Conservation (phyloP, 2,888 invertebrate genomes). For the Conops quadrifasciatus region DNA sequence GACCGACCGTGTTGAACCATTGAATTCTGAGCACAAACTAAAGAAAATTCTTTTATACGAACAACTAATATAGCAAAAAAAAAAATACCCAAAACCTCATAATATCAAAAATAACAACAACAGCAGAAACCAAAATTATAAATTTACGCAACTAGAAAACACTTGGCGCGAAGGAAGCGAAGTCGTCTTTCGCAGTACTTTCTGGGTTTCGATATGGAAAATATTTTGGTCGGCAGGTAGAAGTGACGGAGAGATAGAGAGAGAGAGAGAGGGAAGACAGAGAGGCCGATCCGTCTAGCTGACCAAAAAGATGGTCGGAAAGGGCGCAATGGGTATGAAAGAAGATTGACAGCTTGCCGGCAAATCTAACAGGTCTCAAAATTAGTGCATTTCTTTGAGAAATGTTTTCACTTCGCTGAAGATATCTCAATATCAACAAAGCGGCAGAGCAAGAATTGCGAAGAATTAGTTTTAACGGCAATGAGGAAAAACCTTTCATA, state of each 20-base stretch:
- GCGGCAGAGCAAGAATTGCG: no score
- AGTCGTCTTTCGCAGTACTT: background rate
- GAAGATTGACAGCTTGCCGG: constrained; percentile 24
- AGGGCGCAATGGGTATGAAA: background rate
- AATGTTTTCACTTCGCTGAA: no score
- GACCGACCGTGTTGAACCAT: constrained; percentile 49
- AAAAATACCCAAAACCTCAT: constrained; percentile 30
- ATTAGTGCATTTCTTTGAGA: background rate
- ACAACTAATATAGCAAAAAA: constrained; percentile 50
- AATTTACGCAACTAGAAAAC: constrained; percentile 37
- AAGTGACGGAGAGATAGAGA: background rate
- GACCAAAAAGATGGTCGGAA: background rate
- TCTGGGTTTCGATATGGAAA: constrained; percentile 9
- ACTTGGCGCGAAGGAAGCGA: background rate
- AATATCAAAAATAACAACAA: constrained; percentile 32
- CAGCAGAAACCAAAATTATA: constrained; percentile 35
- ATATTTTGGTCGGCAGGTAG: background rate
- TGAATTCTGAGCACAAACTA: constrained; percentile 61
- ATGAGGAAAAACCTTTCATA: no score
- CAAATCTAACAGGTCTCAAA: constrained; percentile 29
- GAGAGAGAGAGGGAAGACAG: background rate
- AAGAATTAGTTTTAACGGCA: no score
- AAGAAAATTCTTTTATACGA: constrained; percentile 54
- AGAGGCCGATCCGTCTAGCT: background rate
- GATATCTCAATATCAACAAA: no score